Conservation (phyloP, 2,113 vertebrate genomes). For the Amphilophus citrinellus region DNA sequence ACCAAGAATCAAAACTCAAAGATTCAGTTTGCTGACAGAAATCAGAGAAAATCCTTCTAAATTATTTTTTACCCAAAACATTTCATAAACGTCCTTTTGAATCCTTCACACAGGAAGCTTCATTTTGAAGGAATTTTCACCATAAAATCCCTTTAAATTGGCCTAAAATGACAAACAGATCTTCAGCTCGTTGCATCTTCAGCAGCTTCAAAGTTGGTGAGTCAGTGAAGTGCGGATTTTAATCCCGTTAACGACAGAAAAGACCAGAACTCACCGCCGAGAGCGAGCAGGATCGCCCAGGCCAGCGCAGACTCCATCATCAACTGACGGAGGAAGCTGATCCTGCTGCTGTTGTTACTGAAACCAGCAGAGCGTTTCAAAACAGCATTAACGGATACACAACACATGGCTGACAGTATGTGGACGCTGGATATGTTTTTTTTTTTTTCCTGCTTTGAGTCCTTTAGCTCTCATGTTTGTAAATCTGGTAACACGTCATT, state of each 20-base stretch:
- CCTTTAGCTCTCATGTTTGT: not conserved
- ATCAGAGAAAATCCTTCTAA: not conserved
- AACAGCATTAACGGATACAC: not conserved
- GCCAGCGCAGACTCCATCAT: conserved; percentile 13
- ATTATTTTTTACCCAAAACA: not conserved
- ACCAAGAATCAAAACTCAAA: not conserved
- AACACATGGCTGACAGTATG: not conserved
- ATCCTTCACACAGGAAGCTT: conserved; percentile 1
- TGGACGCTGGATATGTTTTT: not conserved
- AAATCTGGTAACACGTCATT: not conserved
- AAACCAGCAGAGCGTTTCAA: conserved; percentile 17
- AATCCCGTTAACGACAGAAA: not conserved
- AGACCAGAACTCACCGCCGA: conserved; percentile 24
- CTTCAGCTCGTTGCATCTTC: not conserved
- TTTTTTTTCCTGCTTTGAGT: not conserved
- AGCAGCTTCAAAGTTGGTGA: not conserved
- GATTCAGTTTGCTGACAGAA: not conserved
- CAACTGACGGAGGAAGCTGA: not conserved
- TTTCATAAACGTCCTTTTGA: not conserved
- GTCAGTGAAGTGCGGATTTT: not conserved
- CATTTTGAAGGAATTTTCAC: not conserved
- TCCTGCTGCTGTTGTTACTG: conserved; percentile 3
- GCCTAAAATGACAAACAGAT: not conserved
- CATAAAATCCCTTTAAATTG: conserved; percentile 5
- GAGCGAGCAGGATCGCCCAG: not conserved